Conservation (phyloP, 2,113 vertebrate genomes). For the Nettapus auritus region DNA sequence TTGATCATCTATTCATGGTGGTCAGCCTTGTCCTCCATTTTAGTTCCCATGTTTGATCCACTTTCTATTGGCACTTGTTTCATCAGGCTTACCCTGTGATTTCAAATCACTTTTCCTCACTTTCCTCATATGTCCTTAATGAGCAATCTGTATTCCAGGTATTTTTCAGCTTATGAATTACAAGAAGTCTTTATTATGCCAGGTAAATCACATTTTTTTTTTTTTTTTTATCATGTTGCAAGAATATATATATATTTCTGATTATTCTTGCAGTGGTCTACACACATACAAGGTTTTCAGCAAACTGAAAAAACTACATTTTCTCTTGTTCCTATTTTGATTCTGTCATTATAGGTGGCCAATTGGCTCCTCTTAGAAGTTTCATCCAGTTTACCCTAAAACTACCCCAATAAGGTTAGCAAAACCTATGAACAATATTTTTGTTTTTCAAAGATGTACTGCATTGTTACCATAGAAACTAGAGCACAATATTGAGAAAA, state of each 20-base stretch:
- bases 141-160: not conserved
- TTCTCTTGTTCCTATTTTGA: not conserved
- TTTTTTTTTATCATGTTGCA: not conserved
- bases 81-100: not conserved
- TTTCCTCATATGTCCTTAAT: not conserved
- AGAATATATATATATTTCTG: not conserved
- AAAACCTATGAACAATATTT: not conserved
- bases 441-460: not conserved
- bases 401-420: not conserved
- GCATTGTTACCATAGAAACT: not conserved
- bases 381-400: not conserved
- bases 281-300: not conserved
- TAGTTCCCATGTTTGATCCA: not conserved
- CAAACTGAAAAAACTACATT: not conserved
- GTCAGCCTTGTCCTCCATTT: not conserved
- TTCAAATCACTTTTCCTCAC: not conserved
- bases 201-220: not conserved
- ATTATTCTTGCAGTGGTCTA: not conserved
- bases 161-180: not conserved
- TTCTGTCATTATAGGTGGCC: not conserved
- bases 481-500: not conserved
- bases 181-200: not conserved
- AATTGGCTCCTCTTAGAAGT: not conserved
- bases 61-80: not conserved
- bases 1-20: not conserved